Evolutionary conservation across 2,888 invertebrate genomes (phyloP), one percentile per base, ranked within the genome.

Genomic region (Hanleya hanleyi): DNA sequence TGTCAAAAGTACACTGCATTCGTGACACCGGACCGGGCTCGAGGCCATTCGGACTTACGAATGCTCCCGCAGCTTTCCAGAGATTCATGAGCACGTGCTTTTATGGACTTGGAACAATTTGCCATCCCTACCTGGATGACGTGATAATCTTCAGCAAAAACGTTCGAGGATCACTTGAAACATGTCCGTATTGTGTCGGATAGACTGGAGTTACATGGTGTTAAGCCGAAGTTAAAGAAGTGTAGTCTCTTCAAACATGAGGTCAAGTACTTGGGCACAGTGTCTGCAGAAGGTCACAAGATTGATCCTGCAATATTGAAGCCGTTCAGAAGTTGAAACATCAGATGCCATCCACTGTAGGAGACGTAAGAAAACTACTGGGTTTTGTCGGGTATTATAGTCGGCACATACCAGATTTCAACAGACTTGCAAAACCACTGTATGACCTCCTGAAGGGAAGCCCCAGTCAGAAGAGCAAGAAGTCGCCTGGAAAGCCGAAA

Each of bases 281-380:
- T 70, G 15, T 38, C 38, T 15, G n/a, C 35, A 26, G 41, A 36
- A 22, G 70, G 64, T 9, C 37, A 64, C 18, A 18, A 18, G 50
- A 2, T 18, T 49, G 50, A 18, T 32, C 49, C 7, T 33, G 9
- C 9, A 35, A 67, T 22, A 33, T 35, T 6, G 37, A 51, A 18
- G 51, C 36, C 12, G 69, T 69, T n/a, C 33, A 5, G 36, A 50
- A 22, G 9, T n/a, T 70, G 64, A 64, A 49, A 33, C 18, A 26
- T 0, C 36, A 33, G 22, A 12, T 32, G 35, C 36, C 38, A 9
- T 1, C 38, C 9, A 47, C 49, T 3, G 64, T 33, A n/a, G 50
- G 65, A 15, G 65, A 65, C 22, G 32, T 70, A 6, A 18, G 70
- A 7, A 26, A 64, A 47, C 29, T 70, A 18, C 18, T 64, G 35